Evolutionary conservation across 2,113 vertebrate genomes (phyloP), one percentile per base, ranked within the genome.

Genomic region (Eulemur macaco): DNA sequence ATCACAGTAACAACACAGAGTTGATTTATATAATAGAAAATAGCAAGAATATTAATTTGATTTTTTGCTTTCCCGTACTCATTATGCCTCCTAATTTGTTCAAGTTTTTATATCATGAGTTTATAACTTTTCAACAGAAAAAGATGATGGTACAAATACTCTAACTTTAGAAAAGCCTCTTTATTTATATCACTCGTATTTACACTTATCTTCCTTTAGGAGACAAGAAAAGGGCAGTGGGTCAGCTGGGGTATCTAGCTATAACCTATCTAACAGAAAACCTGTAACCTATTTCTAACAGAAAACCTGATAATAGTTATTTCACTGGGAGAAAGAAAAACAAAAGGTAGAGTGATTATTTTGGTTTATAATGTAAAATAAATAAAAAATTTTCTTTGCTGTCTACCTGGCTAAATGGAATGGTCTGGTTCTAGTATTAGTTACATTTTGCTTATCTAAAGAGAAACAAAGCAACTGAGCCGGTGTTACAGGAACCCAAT

Each of bases 101-200:
- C 8, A 80, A 42, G 31, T 84, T 76, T 81, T 95, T 81, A 66
- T 58, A 69, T 39, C 8, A 82, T 27, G 37, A 87, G 8, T 76
- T 90, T 64, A 47, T 47, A 74, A 69, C 83, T 96, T 89, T 96
- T 90, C 81, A 90, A 84, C 0, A 93, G 73, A 68, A 82, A 89
- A 82, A 64, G 14, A 68, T 39, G 39, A 74, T 42, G 68, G 42
- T 11, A 83, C 11, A 83, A 63, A 87, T 29, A 83, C 11, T 58
- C 42, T 68, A 84, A 76, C 17, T 85, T 73, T 52, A n/a, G 21
- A 80, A 89, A 91, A 56, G 23, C 9, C 39, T 52, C 39, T 8
- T 78, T 80, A 50, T 82, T 66, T 64, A 2, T 29, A 31, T 20
- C 21, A 13, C 9, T 86, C n/a, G 23, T 77, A 47, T 45, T 64